Evolutionary conservation across 2,888 invertebrate genomes (phyloP), one percentile per base, ranked within the genome.

Genomic region (Baronia brevicornis): DNA sequence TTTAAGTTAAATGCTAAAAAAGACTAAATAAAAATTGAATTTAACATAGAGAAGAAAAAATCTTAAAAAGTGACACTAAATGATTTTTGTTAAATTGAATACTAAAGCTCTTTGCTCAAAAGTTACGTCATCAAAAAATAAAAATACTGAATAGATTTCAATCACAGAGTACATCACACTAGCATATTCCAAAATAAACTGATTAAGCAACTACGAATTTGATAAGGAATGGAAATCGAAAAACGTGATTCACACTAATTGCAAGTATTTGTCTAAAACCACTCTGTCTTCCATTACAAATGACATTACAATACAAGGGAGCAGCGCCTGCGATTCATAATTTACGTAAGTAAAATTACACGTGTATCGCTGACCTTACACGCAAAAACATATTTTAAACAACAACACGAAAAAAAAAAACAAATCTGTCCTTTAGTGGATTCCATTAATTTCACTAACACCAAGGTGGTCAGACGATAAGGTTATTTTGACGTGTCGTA

Each of bases 401-500:
- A n/a, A n/a, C n/a, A n/a, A n/a, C n/a, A n/a, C n/a, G 44, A 46
- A 37, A 48, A 48, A 50, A 48, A 51, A 54, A 54, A 61, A 64
- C 58, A 54, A 38, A 48, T 51, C 54, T 55, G 45, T 51, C 52
- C 61, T 63, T 60, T 68, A 60, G 46, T 50, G 46, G 53, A 48
- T 39, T 46, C 73, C 77, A 77, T 80, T 78, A 71, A 78, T 77
- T 64, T 72, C 51, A 58, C 58, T 52, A 60, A 57, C 77, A 65
- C 70, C 60, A 51, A 68, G 80, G 80, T 80, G 80, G 80, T 62
- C 79, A 71, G 34, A 29, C 50, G 77, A 78, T 78, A 78, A 77
- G 60, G 51, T 47, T 71, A 70, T 72, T 77, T 68, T 66, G 72
- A 75, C 74, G 62, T 51, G 55, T 65, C 51, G 65, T 74, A 75